Conservation (phyloP, 2,888 invertebrate genomes). For the Acrocyrtus sp. region DNA sequence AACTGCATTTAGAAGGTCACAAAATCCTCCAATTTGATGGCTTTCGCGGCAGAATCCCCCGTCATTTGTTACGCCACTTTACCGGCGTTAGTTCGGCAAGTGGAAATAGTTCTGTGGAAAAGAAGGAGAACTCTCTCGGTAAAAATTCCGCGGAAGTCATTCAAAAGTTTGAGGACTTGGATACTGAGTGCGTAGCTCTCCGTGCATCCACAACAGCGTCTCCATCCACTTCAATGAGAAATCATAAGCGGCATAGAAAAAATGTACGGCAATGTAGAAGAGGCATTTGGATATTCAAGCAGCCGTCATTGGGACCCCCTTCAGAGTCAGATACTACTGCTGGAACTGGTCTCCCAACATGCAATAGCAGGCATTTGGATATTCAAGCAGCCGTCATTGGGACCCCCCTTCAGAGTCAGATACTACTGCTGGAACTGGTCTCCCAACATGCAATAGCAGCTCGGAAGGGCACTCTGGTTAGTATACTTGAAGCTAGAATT, state of each 20-base stretch:
- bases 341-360: conserved; percentile 2
- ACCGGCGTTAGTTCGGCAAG: conserved; percentile 3
- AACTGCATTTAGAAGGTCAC: conserved; percentile 19
- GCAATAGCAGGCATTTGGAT: conserved; percentile 17
- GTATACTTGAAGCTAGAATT: no score
- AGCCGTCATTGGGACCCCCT: background rate
- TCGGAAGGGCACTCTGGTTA: no score
- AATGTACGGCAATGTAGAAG: conserved; percentile 7
- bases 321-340: conserved; percentile 18
- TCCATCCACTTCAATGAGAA: conserved; percentile 5
- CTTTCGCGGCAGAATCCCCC: conserved; percentile 22
- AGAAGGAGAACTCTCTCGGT: background rate
- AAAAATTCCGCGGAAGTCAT: background rate
- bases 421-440: conserved; percentile 5
- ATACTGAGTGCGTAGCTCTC: background rate
- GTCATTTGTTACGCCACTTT: conserved; percentile 13
- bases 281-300: conserved; percentile 24
- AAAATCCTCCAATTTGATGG: conserved; percentile 21
- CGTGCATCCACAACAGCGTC: background rate
- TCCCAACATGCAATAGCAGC: conserved; percentile 1
- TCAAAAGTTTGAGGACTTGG: background rate
- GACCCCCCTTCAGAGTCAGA: conserved; percentile 12
- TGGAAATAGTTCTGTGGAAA: no score
- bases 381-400: background rate
- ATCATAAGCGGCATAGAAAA: no score